These are phyloP conservation scores for Sebastes dallii DNA, from an alignment of 2,797 vertebrate species.

Conservation along the genomic window DNA sequence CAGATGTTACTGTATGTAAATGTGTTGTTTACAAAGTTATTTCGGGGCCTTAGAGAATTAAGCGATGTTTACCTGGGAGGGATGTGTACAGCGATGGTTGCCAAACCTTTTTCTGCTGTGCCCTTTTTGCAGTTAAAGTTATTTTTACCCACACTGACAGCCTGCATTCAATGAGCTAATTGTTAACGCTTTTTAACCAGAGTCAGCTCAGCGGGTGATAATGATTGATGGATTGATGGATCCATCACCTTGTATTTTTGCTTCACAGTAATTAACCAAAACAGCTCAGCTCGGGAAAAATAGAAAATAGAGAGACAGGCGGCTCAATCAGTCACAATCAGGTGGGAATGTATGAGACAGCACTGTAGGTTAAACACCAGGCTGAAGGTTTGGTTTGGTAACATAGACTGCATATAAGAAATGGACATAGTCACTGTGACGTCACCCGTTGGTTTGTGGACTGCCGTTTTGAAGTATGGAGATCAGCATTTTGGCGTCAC, in stretches of 20 bases:
- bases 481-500: no score
- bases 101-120: not conserved
- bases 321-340: not conserved
- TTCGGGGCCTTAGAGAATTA: not conserved
- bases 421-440: no score
- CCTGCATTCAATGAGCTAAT: not conserved
- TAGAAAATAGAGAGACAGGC: not conserved
- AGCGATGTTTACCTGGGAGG: not conserved
- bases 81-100: not conserved
- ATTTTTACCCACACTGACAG: not conserved
- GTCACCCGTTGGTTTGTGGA: no score
- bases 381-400: not conserved
- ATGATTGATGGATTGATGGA: constrained; percentile 8
- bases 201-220: not conserved
- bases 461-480: no score
- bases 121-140: not conserved
- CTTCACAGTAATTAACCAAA: not conserved
- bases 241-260: not conserved
- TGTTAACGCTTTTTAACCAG: not conserved
- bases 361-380: not conserved
- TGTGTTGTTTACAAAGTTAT: not conserved
- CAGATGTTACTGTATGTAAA: not conserved
- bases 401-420: no score
- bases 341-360: not conserved
- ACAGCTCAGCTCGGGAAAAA: not conserved